Conservation (phyloP, 2,888 invertebrate species). For the Agelastica alni region DNA sequence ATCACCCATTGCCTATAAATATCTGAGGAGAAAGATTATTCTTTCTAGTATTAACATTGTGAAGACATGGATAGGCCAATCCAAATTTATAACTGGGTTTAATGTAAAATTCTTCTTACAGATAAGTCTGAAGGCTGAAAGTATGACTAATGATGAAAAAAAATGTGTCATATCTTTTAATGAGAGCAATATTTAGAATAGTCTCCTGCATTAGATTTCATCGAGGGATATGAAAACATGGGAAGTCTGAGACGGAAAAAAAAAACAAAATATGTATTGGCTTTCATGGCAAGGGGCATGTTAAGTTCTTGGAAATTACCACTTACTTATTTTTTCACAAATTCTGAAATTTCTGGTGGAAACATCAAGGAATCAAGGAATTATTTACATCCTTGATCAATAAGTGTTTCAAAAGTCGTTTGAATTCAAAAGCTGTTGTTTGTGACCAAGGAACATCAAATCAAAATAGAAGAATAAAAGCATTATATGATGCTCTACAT, state of each 20-base stretch:
- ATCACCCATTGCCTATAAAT: slow-evolving; percentile 3
- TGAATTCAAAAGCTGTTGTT: neutral
- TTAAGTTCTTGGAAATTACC: slow-evolving; percentile 8
- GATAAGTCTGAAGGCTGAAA: neutral
- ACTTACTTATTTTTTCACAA: slow-evolving; percentile 2
- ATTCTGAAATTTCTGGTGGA: slow-evolving; percentile 3
- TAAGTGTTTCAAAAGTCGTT: neutral
- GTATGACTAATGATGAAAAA: neutral
- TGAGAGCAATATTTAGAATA: slow-evolving; percentile 2
- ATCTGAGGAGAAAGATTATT: neutral
- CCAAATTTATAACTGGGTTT: neutral
- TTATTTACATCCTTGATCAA: neutral
- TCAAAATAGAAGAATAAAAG: neutral
- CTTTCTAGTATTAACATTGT: neutral
- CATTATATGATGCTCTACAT: neutral
- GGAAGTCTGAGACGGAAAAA: neutral
- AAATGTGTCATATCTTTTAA: neutral
- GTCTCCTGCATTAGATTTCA: neutral
- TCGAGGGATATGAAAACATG: slow-evolving; percentile 1
- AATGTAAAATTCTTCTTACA: neutral
- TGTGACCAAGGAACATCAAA: slow-evolving; percentile 11
- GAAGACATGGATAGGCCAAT: neutral
- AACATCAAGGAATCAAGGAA: neutral
- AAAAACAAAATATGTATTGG: slow-evolving; percentile 5
- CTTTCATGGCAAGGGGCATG: slow-evolving; percentile 5